Conservation (phyloP, 2,888 invertebrate species). For the Nemoura dubitans region DNA sequence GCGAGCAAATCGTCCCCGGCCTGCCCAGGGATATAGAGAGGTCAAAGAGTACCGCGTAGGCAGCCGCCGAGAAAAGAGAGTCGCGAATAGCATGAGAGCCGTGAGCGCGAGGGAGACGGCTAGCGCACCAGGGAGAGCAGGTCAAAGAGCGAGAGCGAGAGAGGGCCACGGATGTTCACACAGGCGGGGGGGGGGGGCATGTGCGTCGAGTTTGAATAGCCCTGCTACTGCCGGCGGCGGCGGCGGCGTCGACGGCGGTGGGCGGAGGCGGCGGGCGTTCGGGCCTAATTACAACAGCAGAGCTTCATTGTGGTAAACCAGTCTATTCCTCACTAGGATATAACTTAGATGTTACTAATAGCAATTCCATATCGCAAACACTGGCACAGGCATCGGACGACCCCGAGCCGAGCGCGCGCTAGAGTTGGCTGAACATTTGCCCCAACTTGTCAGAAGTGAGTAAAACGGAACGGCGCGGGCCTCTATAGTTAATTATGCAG, state of each 20-base stretch:
- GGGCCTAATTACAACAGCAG: not conserved
- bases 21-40: not conserved
- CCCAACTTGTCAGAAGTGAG: not conserved
- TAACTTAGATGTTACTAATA: not conserved
- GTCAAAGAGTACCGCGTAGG: not conserved
- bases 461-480: not conserved
- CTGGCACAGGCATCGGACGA: not conserved
- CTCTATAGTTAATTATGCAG: not conserved
- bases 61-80: not conserved
- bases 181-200: not conserved
- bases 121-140: not conserved
- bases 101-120: not conserved
- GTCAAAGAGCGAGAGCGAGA: not conserved
- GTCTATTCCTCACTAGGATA: not conserved
- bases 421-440: not conserved
- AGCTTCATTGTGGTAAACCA: conserved; percentile 12
- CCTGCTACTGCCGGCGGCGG: not conserved
- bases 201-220: not conserved
- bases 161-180: not conserved
- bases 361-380: conserved; percentile 4
- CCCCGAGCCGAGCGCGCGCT: not conserved
- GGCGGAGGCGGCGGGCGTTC: too few relatives aligned
- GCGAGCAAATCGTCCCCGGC: not conserved
- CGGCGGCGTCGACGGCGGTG: not conserved
- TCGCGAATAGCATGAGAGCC: not conserved